Percentiles rank a stretch among this genome's conserved stretches.
Conservation (phyloP, 2,888 invertebrate species). For the Volucella inflata region DNA sequence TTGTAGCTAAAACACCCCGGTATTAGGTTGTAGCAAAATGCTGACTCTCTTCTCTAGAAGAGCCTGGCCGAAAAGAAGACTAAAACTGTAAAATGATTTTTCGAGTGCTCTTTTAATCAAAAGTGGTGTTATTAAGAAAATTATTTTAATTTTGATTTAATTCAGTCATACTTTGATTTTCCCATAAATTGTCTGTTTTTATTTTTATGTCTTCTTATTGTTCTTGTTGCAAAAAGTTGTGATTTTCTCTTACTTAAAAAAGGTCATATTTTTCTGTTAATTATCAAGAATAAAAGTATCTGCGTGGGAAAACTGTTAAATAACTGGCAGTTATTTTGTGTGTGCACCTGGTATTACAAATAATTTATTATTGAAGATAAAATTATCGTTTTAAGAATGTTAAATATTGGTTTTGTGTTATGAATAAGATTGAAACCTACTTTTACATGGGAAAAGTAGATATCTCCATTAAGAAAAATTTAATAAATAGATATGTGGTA, state of each 20-base stretch:
- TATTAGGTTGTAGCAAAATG: conserved; percentile 20
- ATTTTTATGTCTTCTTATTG: background rate
- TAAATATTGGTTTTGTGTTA: too few relatives aligned
- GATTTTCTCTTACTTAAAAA: conserved; percentile 6
- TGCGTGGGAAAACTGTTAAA: conserved; percentile 5
- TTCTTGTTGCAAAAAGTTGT: conserved; percentile 6
- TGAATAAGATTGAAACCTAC: too few relatives aligned
- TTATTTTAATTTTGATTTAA: background rate
- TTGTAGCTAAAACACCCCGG: conserved; percentile 30
- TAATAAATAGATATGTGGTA: too few relatives aligned
- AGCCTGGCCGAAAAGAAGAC: conserved; percentile 53
- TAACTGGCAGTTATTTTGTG: conserved; percentile 30
- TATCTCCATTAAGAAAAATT: too few relatives aligned
- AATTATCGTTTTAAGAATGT: conserved; percentile 21
- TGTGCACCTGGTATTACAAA: conserved; percentile 10
- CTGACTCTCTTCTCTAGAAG: conserved; percentile 53
- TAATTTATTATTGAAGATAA: background rate
- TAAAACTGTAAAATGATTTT: conserved; percentile 25
- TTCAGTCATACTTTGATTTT: background rate
- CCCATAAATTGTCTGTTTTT: too few relatives aligned
- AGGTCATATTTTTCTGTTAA: background rate
- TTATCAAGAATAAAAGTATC: conserved; percentile 7
- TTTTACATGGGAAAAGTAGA: too few relatives aligned
- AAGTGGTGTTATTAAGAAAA: background rate
- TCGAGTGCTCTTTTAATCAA: conserved; percentile 5